Evolutionary conservation across 2,113 vertebrate species (phyloP), one percentile per base, ranked within the genome.

Genomic region (Calyptomena viridis): DNA sequence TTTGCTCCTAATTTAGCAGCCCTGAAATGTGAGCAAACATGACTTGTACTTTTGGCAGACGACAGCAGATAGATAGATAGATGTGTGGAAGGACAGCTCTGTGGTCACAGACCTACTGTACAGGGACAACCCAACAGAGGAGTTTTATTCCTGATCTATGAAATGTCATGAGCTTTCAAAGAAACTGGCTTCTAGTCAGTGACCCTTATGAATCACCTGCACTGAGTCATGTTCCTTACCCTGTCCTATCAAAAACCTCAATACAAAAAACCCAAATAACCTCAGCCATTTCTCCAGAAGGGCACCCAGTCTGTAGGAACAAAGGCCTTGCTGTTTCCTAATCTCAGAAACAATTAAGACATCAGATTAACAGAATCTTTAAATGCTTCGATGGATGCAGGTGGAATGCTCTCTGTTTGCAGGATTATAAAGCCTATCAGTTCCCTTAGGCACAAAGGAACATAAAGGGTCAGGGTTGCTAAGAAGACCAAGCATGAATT

Each of bases 331-430:
- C 81, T 98, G 93, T 97, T 96, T 93, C 82, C 80, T 95, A 95
- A 97, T 94, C 96, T 96, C 80, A 78, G 50, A 95, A 94, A 91
- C 96, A 98, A 97, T 96, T 95, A 97, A 97, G 84, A 93, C 96
- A 96, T 95, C 80, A 91, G 95, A 96, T 96, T 95, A 96, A 97
- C 96, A 97, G 95, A 95, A 97, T 94, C 90, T 97, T 97, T 95
- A 94, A 96, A 97, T 98, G 89, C 97, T 92, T 95, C 96, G 83
- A 77, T 17, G 5, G 91, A 95, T 95, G 95, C 81, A 82, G 68
- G 60, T 93, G 95, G 94, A 88, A 95, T 78, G 71, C 69, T 88
- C 74, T 94, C 81, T 97, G 87, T 97, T 98, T 97, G 95, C 73
- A 75, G 97, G 93, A 62, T 97, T 94, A 89, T 95, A 95, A 97